Evolutionary conservation across 2,888 invertebrate species (phyloP), one percentile per base, ranked within the genome.

Genomic region (Zygothrica quintamaculata): DNA sequence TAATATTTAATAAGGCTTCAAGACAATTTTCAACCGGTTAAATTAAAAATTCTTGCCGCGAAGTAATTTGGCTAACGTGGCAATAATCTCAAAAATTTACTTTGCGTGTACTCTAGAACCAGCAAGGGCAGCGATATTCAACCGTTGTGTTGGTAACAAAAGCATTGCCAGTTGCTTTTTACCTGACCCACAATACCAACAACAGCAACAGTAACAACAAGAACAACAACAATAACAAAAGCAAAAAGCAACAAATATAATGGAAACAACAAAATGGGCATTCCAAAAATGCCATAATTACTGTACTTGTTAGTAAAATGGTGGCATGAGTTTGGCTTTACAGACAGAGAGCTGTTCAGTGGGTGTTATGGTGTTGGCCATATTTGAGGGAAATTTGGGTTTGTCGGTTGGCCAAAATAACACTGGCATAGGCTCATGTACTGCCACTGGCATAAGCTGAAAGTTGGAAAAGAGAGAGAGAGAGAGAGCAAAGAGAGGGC

Each of bases 241-340:
- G n/a, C n/a, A n/a, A n/a, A n/a, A n/a, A n/a, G n/a, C n/a, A 5
- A 22, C 18, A 22, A 22, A 22, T 5, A 22, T 22, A 3, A 22
- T 22, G 18, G 39, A 47, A 50, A 33, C 55, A 73, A 59, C 40
- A 48, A 39, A 26, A 33, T 40, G 25, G 53, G 64, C 56, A 84
- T 81, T 75, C 65, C 66, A 65, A 81, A 81, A 76, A 84, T 81
- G 58, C 82, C 85, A 81, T 78, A 81, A 81, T 81, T 84, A 81
- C 82, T 67, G 73, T 71, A 68, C 67, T 78, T 84, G 71, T 61
- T 69, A 46, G 61, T 40, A 46, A 47, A 36, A 58, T 22, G 44
- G 33, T 11, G 22, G n/a, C 25, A 37, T 33, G 42, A 16, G 29
- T 34, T 16, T 12, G 18, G 16, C 13, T 36, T 18, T 52, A 22